Base-by-base conservation (phyloP, 2,888 invertebrate genomes). In the Nemoura dubitans region DNA sequence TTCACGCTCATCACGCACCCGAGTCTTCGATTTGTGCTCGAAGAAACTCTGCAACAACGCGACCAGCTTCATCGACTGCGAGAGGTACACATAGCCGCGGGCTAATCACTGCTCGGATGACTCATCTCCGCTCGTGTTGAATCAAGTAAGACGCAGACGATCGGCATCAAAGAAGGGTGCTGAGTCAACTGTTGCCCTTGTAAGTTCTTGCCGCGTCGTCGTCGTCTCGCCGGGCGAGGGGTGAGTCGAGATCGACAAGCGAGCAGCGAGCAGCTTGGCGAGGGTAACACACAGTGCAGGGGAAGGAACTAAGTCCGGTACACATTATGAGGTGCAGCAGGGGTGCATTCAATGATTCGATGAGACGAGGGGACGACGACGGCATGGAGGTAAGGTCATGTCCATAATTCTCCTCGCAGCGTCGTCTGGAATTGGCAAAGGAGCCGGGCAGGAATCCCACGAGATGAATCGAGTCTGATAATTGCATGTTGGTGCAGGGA, bases 341-440 rank as follows among this genome's bases (percentile, higher is more conserved):
- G 59, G 59, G 59, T 59, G 59, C 59, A 59, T 59, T 59, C 59
- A 59, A 59, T 59, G 59, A 59, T 59, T 59, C 59, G 21, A 59
- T 59, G 16, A 59, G 59, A 59, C 59, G 59, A 59, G 59, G 59
- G 59, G 59, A 59, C 14, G 59, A 14, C 59, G 16, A 59, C 10
- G 59, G 21, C 10, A 59, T 2, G 59, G 59, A 59, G 59, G 59
- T 59, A 59, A 59, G 59, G 59, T 59, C 59, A 59, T 59, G 59
- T 59, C 59, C 59, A 59, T 59, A 59, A 59, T 59, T 59, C 59
- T 59, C 59, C 59, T 59, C 14, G 59, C 59, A 59, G 81, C 81
- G 81, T 30, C 81, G 81, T 81, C 81, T 81, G 81, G 81, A 81
- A 81, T 81, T 81, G 81, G 28, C 81, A 27, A 81, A 30, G 81